These are phyloP conservation scores for Meteorus colon DNA, from an alignment of 2,888 invertebrate genomes.

Conservation along the genomic window DNA sequence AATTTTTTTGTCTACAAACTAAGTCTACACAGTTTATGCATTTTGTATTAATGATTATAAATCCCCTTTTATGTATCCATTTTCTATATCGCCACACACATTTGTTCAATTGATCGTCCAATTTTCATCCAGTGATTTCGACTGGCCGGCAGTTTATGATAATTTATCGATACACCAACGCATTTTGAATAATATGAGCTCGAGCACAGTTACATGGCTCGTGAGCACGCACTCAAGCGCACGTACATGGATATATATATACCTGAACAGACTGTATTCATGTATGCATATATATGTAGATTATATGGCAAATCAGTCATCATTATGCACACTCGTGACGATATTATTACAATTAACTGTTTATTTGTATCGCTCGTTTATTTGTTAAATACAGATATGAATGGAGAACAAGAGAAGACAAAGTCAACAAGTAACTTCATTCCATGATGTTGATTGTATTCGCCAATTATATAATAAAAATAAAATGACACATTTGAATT, in stretches of 20 bases:
- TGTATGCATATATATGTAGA: conserved; percentile 38
- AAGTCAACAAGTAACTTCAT: neutral
- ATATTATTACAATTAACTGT: conserved; percentile 65
- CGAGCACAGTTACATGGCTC: conserved; percentile 49
- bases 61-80: neutral
- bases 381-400: conserved; percentile 12
- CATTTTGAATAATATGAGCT: conserved; percentile 56
- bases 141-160: conserved; percentile 53
- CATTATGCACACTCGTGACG: conserved; percentile 57
- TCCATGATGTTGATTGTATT: neutral
- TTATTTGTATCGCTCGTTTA: conserved; percentile 48
- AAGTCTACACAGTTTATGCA: too few relatives aligned
- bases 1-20: too few relatives aligned
- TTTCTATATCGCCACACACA: conserved; percentile 6
- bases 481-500: too few relatives aligned
- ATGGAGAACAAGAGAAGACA: neutral
- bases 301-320: conserved; percentile 60
- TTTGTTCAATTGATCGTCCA: conserved; percentile 29
- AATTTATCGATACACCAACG: conserved; percentile 59
- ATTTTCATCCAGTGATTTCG: conserved; percentile 22
- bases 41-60: too few relatives aligned
- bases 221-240: conserved; percentile 17
- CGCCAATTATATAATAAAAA: neutral
- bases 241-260: conserved; percentile 22
- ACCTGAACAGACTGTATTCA: neutral